phyloP scores from a whole-genome alignment of 2,797 vertebrate species.

The Gambusia yucatana region DNA sequence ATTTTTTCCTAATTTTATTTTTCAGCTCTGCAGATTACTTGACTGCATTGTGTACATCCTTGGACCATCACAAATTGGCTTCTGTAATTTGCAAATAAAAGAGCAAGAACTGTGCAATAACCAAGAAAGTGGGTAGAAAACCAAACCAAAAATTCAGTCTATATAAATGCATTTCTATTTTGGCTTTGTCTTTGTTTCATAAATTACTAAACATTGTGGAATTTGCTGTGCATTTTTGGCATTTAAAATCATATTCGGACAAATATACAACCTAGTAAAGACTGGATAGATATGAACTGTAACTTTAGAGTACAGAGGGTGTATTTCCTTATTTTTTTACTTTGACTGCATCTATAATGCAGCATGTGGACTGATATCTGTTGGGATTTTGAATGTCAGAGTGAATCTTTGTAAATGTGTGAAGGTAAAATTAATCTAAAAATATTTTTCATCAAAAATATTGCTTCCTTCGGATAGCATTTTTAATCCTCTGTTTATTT shows the following conservation, averaged over 20 bases:
- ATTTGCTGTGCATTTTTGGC: not conserved
- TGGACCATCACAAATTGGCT: not conserved
- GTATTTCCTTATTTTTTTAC: not conserved
- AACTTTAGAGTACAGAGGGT: not conserved
- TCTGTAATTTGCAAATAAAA: not conserved
- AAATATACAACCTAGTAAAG: not conserved
- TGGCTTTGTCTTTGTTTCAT: not conserved
- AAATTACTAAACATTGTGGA: not conserved
- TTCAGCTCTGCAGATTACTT: not conserved
- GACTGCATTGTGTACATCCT: not conserved
- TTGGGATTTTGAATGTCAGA: not conserved
- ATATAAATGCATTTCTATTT: not conserved
- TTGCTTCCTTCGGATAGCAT: not conserved
- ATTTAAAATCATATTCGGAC: not conserved
- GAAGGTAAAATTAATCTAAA: not conserved
- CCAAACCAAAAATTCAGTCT: not conserved
- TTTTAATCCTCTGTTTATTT: not conserved
- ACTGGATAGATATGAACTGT: not conserved
- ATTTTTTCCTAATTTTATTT: not conserved
- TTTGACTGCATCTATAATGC: not conserved
- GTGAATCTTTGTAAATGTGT: not conserved
- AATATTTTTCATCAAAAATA: not conserved
- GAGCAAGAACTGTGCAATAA: not conserved
- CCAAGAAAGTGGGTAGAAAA: not conserved
- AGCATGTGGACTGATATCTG: not conserved